Evolutionary conservation across 2,888 invertebrate genomes (phyloP).

Genomic region (Cantharis rufa): DNA sequence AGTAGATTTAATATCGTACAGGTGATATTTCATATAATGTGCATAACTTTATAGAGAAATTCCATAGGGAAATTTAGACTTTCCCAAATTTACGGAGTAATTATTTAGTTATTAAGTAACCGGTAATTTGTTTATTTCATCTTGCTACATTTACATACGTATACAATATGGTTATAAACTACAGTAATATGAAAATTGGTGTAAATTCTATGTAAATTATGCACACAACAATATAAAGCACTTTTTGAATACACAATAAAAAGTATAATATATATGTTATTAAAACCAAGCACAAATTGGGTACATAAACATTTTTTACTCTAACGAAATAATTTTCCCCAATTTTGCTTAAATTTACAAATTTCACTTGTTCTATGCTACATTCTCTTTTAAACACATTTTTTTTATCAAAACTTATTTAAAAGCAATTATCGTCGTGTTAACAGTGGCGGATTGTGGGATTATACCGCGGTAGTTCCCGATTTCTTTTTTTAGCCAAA

Average conservation of each 20-base stretch:
- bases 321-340: not conserved
- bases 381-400: too few species aligned
- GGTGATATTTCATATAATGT: not conserved
- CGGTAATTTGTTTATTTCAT: not conserved
- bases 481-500: too few species aligned
- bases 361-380: not conserved
- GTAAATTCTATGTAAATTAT: not conserved
- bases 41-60: not conserved
- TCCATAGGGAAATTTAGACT: not conserved
- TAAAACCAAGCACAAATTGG: not conserved
- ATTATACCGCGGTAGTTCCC: too few species aligned
- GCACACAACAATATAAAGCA: not conserved
- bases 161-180: not conserved
- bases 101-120: not conserved
- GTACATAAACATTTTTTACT: not conserved
- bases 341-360: not conserved
- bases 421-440: too few species aligned
- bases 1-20: not conserved
- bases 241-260: not conserved
- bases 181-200: not conserved
- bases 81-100: not conserved
- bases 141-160: not conserved
- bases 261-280: not conserved
- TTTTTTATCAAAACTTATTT: too few species aligned
- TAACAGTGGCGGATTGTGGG: too few species aligned